A percentile compares a stretch with the other conserved stretches of the same genome.
These are phyloP conservation scores for Acronicta alni DNA, from an alignment of 2,888 invertebrate genomes.

Conservation along the genomic window DNA sequence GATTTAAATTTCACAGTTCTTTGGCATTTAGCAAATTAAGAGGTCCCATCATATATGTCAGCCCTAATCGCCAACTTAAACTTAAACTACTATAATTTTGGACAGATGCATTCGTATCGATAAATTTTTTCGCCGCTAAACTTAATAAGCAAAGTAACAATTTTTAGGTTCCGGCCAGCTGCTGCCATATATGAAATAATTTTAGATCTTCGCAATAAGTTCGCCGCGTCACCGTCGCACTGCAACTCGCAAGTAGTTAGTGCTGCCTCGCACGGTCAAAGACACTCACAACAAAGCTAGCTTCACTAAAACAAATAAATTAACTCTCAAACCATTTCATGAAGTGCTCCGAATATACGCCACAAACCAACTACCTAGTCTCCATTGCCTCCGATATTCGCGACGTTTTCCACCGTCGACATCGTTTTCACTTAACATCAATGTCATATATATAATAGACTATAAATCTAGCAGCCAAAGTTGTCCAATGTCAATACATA, in stretches of 20 bases:
- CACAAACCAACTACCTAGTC: conserved; percentile 41
- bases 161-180: not conserved
- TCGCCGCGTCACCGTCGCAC: conserved; percentile 57
- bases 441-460: conserved; percentile 69
- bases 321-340: conserved; percentile 77
- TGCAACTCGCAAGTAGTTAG: conserved; percentile 74
- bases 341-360: conserved; percentile 46
- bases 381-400: conserved; percentile 70
- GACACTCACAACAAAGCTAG: conserved; percentile 79
- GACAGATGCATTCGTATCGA: not conserved
- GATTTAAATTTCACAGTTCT: conserved; percentile 28
- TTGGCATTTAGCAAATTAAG: conserved; percentile 41
- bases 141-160: not conserved
- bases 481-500: conserved; percentile 42
- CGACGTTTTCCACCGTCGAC: conserved; percentile 81
- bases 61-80: not conserved
- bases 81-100: not conserved
- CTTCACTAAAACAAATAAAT: conserved; percentile 85
- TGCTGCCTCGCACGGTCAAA: conserved; percentile 70
- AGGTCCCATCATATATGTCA: conserved; percentile 19
- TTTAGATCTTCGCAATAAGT: conserved; percentile 24
- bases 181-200: conserved; percentile 20
- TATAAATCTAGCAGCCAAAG: conserved; percentile 45
- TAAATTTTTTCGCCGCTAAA: not conserved
- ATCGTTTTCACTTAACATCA: conserved; percentile 70